Base-by-base conservation (phyloP, 2,113 vertebrate genomes). In the Nesospiza acunhae region DNA sequence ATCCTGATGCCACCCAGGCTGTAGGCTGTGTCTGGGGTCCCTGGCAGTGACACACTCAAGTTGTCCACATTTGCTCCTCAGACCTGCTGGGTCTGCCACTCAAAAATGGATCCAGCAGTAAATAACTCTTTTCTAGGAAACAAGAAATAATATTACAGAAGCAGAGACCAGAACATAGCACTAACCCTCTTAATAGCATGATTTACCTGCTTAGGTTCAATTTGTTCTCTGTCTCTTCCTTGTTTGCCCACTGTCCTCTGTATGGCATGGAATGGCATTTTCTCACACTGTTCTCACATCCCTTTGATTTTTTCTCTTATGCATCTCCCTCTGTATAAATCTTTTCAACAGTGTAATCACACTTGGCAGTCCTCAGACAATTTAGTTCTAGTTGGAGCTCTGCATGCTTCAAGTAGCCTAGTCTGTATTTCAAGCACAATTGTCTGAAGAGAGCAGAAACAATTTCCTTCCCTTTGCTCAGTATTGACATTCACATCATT, bases 141-240 rank as follows among this genome's bases (percentile, higher is more conserved):
- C 23, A 22, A 60, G 18, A 16, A 80, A 66, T 37, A 75, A 35
- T 52, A 30, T 44, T 5, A 1, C 31, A 20, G 63, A 74, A 66
- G 7, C 12, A 49, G 31, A 69, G n/a, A 73, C 20, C 1, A 2
- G 17, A 53, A 52, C 0, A 4, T 15, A 46, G 5, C 7, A 31
- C 16, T 9, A 6, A 10, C 6, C 1, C 0, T 26, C 46, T 58
- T 70, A 63, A 27, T 0, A 0, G 19, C 17, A 5, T 0, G 1
- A 49, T 74, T 87, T 78, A 59, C 60, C 28, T 46, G 5, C 33
- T 55, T 26, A 42, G 11, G 14, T 89, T 66, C 28, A 58, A 20
- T 55, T 22, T 63, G 7, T 42, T 78, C 35, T 73, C 35, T 74
- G 16, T 16, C 22, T 78, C 52, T 60, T 44, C 1, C 27, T 70